phyloP scores from a whole-genome alignment of 1,140 invertebrate genomes.

The Vollenhovia emeryi region DNA sequence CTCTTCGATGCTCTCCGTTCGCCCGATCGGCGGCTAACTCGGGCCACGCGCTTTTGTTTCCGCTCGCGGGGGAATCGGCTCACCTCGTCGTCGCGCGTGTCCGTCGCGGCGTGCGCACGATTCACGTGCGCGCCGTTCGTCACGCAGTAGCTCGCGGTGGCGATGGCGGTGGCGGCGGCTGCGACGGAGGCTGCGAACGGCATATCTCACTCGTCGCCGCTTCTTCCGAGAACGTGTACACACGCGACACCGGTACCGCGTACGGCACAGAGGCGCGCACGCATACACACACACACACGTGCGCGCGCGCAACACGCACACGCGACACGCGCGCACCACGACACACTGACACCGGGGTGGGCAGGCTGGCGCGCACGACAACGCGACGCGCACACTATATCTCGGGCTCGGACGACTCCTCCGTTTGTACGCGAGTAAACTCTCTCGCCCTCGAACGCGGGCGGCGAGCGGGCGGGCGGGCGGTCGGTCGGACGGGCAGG shows the following conservation, averaged over 20 bases:
- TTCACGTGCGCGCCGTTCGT: slow-evolving; percentile 1
- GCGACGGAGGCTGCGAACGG: slow-evolving; percentile 4
- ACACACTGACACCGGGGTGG: too few relatives aligned
- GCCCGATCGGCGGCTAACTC: too few relatives aligned
- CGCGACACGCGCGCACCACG: background rate
- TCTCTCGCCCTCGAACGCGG: background rate
- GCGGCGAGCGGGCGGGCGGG: background rate
- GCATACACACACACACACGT: background rate
- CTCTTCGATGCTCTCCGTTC: too few relatives aligned
- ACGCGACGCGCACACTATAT: background rate
- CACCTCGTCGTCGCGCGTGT: background rate
- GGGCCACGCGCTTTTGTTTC: too few relatives aligned
- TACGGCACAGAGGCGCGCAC: background rate
- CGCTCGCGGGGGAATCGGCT: background rate
- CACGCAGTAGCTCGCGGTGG: background rate
- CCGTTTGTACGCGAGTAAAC: slow-evolving; percentile 10
- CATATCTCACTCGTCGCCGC: slow-evolving; percentile 24
- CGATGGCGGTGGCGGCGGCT: background rate
- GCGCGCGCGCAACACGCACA: background rate
- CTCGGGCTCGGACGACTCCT: background rate
- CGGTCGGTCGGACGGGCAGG: background rate
- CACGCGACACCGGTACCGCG: background rate
- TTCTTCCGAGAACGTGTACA: slow-evolving; percentile 37
- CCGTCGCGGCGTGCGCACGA: slow-evolving; percentile 1
- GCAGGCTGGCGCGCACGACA: background rate